Percentiles rank a stretch among this genome's conserved stretches.
Conservation (phyloP, 37 sponge, comb jelly and placozoan genomes). For the Spongilla lacustris region DNA sequence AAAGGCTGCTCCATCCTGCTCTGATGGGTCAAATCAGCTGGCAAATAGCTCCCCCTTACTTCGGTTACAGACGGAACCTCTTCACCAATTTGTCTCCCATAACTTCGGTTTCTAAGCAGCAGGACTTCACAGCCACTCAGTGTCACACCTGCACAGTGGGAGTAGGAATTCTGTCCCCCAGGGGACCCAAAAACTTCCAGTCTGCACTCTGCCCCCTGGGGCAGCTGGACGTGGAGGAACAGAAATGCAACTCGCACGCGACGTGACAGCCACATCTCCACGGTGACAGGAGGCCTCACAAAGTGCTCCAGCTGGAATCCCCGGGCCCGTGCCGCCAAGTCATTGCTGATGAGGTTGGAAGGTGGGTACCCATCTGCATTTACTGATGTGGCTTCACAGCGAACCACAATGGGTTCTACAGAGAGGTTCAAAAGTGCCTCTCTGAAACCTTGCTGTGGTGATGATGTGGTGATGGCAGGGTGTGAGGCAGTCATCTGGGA, state of each 20-base stretch:
- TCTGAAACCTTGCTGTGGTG: background rate
- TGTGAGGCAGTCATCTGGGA: background rate
- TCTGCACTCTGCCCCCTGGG: slow-evolving; percentile 9
- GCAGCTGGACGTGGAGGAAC: slow-evolving; percentile 18
- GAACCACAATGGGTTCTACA: slow-evolving; percentile 11
- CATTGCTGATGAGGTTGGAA: slow-evolving; percentile 25
- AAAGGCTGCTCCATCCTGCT: slow-evolving; percentile 23
- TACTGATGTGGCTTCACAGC: slow-evolving; percentile 26
- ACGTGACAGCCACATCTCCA: slow-evolving; percentile 27
- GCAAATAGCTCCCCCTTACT: slow-evolving; percentile 40
- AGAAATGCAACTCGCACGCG: slow-evolving; percentile 39
- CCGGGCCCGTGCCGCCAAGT: background rate
- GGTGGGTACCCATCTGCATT: slow-evolving; percentile 57
- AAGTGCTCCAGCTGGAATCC: slow-evolving; percentile 79
- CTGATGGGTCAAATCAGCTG: background rate
- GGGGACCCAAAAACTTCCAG: slow-evolving; percentile 38
- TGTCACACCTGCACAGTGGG: background rate
- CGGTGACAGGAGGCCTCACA: slow-evolving; percentile 66
- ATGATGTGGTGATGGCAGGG: background rate
- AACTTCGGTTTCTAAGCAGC: slow-evolving; percentile 28
- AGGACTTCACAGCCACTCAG: slow-evolving; percentile 1
- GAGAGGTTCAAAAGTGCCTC: slow-evolving; percentile 30
- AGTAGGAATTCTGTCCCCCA: background rate
- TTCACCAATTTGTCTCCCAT: background rate
- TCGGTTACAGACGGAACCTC: background rate